Evolutionary conservation across 1,140 invertebrate genomes (phyloP).

Genomic region (Laupala kohalensis): DNA sequence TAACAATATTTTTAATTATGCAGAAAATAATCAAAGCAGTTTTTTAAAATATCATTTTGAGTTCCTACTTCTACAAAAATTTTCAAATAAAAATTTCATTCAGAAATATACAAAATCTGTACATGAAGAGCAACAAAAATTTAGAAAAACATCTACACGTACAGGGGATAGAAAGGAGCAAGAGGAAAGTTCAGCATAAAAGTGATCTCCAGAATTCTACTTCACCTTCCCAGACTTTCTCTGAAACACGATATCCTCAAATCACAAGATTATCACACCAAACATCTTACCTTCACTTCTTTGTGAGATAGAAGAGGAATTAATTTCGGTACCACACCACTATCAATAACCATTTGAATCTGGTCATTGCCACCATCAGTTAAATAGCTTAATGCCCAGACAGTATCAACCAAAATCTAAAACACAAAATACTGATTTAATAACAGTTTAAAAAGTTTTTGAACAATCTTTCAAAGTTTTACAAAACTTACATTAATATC

Average conservation of each 20-base stretch:
- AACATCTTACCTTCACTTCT: conserved; percentile 70
- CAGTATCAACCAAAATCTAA: conserved; percentile 94
- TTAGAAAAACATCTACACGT: too few species aligned
- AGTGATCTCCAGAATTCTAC: too few species aligned
- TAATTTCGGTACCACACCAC: conserved; percentile 83
- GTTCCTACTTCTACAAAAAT: too few species aligned
- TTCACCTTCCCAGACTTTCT: too few species aligned
- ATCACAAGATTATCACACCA: not conserved
- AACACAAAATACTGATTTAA: conserved; percentile 16
- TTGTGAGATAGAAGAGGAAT: conserved; percentile 90
- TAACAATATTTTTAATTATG: too few species aligned
- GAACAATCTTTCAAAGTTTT: not conserved
- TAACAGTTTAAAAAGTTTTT: not conserved
- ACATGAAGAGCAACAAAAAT: too few species aligned
- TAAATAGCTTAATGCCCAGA: conserved; percentile 98
- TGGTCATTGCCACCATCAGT: conserved; percentile 98
- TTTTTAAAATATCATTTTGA: too few species aligned
- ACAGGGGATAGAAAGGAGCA: too few species aligned
- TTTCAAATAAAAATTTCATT: too few species aligned
- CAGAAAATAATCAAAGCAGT: too few species aligned
- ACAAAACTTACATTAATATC: conserved; percentile 78
- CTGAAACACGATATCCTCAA: not conserved
- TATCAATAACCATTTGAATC: conserved; percentile 98
- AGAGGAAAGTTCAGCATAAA: too few species aligned
- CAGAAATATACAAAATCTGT: too few species aligned